Evolutionary conservation across 2,888 invertebrate genomes (phyloP).

Genomic region (Tetragonisca angustula): DNA sequence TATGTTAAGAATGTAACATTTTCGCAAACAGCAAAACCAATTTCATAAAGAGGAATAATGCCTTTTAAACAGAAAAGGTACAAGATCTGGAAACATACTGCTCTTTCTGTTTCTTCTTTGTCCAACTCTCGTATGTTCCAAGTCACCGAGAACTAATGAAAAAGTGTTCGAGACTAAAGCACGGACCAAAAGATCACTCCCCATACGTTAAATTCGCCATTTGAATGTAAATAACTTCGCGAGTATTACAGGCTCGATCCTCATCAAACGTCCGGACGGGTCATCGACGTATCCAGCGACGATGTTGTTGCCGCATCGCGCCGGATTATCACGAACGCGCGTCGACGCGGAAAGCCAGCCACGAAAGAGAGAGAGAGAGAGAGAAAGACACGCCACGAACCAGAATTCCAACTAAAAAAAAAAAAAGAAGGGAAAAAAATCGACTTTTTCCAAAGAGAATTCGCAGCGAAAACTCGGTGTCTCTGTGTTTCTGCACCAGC

Average conservation of each 20-base stretch:
- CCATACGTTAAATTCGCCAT: conserved; percentile 39
- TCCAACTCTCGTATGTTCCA: too few relatives aligned
- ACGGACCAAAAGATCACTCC: too few relatives aligned
- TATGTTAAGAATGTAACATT: too few relatives aligned
- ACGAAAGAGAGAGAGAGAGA: neutral
- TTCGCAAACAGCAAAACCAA: too few relatives aligned
- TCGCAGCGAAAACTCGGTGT: neutral
- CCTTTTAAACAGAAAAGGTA: too few relatives aligned
- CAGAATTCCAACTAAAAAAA: conserved; percentile 6
- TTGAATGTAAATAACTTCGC: conserved; percentile 47
- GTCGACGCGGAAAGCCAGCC: conserved; percentile 35
- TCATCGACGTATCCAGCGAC: conserved; percentile 45
- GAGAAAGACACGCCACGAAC: neutral
- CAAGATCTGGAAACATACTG: too few relatives aligned
- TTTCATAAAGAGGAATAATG: too few relatives aligned
- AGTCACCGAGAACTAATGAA: too few relatives aligned
- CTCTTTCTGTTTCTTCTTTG: too few relatives aligned
- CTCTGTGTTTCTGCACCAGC: neutral
- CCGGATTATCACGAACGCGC: conserved; percentile 38
- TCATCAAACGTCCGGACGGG: conserved; percentile 24
- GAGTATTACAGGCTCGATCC: conserved; percentile 33
- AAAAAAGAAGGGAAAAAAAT: neutral
- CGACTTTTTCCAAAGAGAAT: conserved; percentile 20
- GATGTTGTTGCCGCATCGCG: conserved; percentile 39
- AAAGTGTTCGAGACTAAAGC: too few relatives aligned